A percentile compares a stretch with the other conserved stretches of the same genome.
phyloP scores from a whole-genome alignment of 92 coral and sea anemone genomes.

The Siderastrea siderea region DNA sequence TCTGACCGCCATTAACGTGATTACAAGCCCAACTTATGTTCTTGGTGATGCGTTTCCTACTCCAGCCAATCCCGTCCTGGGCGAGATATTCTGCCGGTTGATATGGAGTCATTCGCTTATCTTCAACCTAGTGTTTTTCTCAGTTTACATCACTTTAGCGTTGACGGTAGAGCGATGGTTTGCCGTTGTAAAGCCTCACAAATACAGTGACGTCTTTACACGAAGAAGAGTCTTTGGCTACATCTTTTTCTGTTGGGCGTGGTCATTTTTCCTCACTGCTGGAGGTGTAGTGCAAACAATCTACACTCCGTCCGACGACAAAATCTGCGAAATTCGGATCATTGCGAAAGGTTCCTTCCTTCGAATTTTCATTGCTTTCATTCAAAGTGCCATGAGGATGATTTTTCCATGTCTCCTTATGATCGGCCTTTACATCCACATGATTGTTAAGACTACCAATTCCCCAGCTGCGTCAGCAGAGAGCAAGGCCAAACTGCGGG shows the following conservation, averaged over 20 bases:
- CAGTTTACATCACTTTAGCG: constrained; percentile 74
- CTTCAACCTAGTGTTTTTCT: constrained; percentile 73
- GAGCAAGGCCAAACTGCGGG: constrained; percentile 46
- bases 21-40: background rate
- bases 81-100: constrained; percentile 78
- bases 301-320: background rate
- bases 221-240: constrained; percentile 58
- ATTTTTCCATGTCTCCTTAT: constrained; percentile 59
- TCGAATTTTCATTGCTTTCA: constrained; percentile 11
- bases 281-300: background rate
- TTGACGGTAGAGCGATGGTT: constrained; percentile 94
- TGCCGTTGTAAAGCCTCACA: constrained; percentile 83
- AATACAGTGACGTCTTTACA: constrained; percentile 60
- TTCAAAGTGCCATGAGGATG: constrained; percentile 50
- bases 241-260: constrained; percentile 71
- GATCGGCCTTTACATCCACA: constrained; percentile 67
- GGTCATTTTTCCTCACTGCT: constrained; percentile 33
- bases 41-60: constrained; percentile 8
- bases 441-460: constrained; percentile 34
- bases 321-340: constrained; percentile 1
- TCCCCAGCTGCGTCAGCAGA: constrained; percentile 25
- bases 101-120: constrained; percentile 74
- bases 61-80: constrained; percentile 27
- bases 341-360: background rate
- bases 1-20: constrained; percentile 18